Evolutionary conservation across 2,888 invertebrate genomes (phyloP).

Genomic region (Drosophila conformis): DNA sequence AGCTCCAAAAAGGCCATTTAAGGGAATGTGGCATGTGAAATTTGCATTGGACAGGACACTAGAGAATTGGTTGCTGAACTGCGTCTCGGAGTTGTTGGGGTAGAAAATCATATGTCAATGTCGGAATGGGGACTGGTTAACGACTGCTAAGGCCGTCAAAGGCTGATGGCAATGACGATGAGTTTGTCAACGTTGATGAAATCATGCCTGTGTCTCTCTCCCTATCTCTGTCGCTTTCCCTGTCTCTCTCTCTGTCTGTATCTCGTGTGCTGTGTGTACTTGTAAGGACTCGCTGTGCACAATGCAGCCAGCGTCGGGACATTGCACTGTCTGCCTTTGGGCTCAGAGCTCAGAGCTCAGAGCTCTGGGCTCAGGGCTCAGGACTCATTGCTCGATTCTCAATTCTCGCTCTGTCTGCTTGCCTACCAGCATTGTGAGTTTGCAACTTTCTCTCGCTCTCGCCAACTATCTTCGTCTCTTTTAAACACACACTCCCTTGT

Average conservation of each 20-base stretch:
- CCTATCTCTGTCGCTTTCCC: constrained; percentile 15
- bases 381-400: background rate
- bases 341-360: constrained; percentile 23
- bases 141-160: constrained; percentile 49
- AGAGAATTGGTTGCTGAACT: constrained; percentile 6
- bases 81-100: background rate
- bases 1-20: constrained; percentile 65
- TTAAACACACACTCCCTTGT: constrained; percentile 8
- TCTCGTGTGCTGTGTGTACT: constrained; percentile 54
- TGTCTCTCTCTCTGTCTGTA: constrained; percentile 30
- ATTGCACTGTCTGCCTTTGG: constrained; percentile 68
- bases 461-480: constrained; percentile 9
- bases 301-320: constrained; percentile 71
- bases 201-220: constrained; percentile 53
- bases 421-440: constrained; percentile 43
- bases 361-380: background rate
- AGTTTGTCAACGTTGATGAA: constrained; percentile 79
- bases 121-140: constrained; percentile 50
- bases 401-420: constrained; percentile 40
- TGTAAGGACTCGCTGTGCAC: constrained; percentile 69
- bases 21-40: constrained; percentile 60
- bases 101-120: constrained; percentile 64
- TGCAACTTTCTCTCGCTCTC: constrained; percentile 46
- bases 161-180: constrained; percentile 53
- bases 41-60: constrained; percentile 50